Conservation (phyloP, 2,113 vertebrate genomes). For the Pyrgilauda ruficollis region DNA sequence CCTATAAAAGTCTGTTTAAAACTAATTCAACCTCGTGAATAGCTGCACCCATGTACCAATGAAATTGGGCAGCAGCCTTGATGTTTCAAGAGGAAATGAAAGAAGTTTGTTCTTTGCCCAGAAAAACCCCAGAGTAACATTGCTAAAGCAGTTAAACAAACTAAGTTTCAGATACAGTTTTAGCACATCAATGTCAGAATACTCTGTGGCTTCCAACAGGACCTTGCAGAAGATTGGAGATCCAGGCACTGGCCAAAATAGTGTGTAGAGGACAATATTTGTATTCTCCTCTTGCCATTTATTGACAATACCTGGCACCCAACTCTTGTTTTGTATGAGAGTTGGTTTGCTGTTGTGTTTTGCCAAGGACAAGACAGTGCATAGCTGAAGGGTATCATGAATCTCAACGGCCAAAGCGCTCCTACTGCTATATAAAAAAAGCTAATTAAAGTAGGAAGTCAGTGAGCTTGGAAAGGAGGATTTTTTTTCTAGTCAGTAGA, state of each 20-base stretch:
- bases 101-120: neutral
- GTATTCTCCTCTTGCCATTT: neutral
- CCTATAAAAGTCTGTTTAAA: neutral
- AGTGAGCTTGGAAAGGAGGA: neutral
- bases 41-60: neutral
- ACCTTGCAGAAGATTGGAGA: neutral
- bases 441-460: neutral
- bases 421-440: neutral
- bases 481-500: neutral
- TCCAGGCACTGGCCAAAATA: accelerated
- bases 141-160: neutral
- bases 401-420: neutral
- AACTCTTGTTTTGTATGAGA: neutral
- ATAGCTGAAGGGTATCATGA: neutral
- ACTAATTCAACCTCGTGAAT: neutral
- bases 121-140: neutral
- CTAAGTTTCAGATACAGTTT: neutral
- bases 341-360: neutral
- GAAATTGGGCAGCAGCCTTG: slow-evolving; percentile 11
- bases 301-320: neutral
- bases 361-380: neutral
- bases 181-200: neutral
- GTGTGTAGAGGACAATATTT: neutral
- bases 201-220: neutral
- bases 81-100: neutral